Evolutionary conservation across 2,113 vertebrate genomes (phyloP).

Genomic region (Delphinus delphis): DNA sequence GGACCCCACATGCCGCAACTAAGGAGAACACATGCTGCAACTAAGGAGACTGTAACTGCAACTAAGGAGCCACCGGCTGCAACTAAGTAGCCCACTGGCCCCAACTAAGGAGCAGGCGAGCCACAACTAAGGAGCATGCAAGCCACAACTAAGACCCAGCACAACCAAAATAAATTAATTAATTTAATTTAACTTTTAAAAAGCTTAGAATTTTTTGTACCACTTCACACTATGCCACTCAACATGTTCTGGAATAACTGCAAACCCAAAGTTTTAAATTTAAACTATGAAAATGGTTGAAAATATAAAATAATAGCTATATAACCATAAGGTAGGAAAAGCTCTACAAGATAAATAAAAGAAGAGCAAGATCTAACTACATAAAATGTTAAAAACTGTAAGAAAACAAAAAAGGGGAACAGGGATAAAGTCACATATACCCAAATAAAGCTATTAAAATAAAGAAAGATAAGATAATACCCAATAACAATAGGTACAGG

Average conservation of each 20-base stretch:
- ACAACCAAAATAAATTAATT: too few relatives aligned
- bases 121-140: too few relatives aligned
- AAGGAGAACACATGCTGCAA: too few relatives aligned
- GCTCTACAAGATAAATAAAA: neutral
- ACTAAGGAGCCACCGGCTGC: too few relatives aligned
- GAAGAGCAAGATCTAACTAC: neutral
- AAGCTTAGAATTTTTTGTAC: neutral
- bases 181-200: too few relatives aligned
- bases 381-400: neutral
- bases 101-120: too few relatives aligned
- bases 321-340: slow-evolving; percentile 9
- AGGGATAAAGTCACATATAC: neutral
- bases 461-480: neutral
- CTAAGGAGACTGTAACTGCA: too few relatives aligned
- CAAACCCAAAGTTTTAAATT: neutral
- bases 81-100: too few relatives aligned
- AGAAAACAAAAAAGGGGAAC: neutral
- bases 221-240: neutral
- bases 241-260: neutral
- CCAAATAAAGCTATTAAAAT: neutral
- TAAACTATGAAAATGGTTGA: neutral
- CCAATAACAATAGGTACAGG: neutral
- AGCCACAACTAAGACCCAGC: too few relatives aligned
- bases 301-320: neutral
- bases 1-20: too few relatives aligned